Conservation (phyloP, 2,888 invertebrate species). For the Nomada ferruginata region DNA sequence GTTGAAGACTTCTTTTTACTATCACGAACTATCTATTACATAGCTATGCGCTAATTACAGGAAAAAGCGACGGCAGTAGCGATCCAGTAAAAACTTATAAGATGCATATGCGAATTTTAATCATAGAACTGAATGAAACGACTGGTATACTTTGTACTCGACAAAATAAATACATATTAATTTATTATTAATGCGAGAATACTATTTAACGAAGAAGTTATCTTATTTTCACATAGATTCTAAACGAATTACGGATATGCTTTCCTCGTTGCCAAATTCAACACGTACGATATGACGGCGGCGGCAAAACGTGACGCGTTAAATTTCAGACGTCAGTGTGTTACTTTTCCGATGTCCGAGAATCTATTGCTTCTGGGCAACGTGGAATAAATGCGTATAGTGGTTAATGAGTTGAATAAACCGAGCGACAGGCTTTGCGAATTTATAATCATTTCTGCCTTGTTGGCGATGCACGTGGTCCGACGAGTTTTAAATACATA, state of each 20-base stretch:
- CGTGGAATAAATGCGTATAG: constrained; percentile 55
- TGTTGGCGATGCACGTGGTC: neutral
- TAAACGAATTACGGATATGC: constrained; percentile 1
- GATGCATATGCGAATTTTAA: no score
- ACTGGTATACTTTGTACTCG: neutral
- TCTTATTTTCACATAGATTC: neutral
- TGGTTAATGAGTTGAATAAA: constrained; percentile 33
- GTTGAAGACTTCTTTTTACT: no score
- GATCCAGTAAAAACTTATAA: no score
- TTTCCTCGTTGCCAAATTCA: constrained; percentile 32
- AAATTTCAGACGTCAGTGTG: constrained; percentile 7
- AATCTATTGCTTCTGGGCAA: constrained; percentile 56
- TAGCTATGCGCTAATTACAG: no score
- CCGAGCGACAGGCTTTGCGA: neutral
- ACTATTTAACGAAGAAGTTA: neutral
- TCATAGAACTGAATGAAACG: no score
- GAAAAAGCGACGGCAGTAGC: no score
- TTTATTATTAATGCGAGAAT: neutral
- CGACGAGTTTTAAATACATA: no score
- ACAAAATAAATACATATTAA: neutral
- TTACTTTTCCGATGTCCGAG: constrained; percentile 23
- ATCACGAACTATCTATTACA: no score
- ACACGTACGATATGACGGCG: constrained; percentile 24
- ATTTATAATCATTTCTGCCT: neutral
- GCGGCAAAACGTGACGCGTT: constrained; percentile 48